phyloP scores from a whole-genome alignment of 2,888 invertebrate species.

The Leucania comma region DNA sequence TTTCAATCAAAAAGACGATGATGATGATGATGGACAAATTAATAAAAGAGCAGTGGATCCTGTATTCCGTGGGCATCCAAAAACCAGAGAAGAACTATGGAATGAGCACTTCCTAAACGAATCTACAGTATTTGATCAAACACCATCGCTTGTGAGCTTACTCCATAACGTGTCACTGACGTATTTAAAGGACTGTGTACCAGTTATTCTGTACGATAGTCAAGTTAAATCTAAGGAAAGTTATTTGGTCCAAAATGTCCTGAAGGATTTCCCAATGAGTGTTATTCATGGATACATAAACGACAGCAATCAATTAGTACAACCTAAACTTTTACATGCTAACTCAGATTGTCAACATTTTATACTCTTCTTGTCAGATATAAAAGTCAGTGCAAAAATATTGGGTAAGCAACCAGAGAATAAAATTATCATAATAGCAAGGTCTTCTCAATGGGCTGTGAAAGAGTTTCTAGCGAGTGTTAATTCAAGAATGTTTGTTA shows the following conservation, averaged over 20 bases:
- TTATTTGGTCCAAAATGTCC: slow-evolving; percentile 90
- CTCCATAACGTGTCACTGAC: slow-evolving; percentile 91
- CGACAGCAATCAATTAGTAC: slow-evolving; percentile 83
- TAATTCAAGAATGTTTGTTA: slow-evolving; percentile 92
- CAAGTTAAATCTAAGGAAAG: slow-evolving; percentile 90
- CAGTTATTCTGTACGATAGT: slow-evolving; percentile 92
- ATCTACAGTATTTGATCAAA: slow-evolving; percentile 84
- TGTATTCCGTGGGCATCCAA: slow-evolving; percentile 90
- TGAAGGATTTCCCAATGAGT: slow-evolving; percentile 89
- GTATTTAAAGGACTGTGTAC: slow-evolving; percentile 92
- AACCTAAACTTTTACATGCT: slow-evolving; percentile 83
- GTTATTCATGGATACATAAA: slow-evolving; percentile 92
- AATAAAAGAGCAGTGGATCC: slow-evolving; percentile 85
- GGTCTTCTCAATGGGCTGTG: slow-evolving; percentile 94
- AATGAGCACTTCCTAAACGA: slow-evolving; percentile 86
- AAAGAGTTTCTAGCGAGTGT: slow-evolving; percentile 92
- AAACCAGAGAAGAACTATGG: slow-evolving; percentile 90
- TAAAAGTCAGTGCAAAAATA: slow-evolving; percentile 90
- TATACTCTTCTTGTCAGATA: slow-evolving; percentile 92
- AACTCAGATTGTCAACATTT: slow-evolving; percentile 91
- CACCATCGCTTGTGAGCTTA: slow-evolving; percentile 91
- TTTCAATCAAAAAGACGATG: slow-evolving; percentile 38
- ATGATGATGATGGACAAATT: slow-evolving; percentile 30
- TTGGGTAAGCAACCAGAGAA: slow-evolving; percentile 92
- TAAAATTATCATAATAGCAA: slow-evolving; percentile 92